Percentiles rank a stretch among this genome's conserved stretches.
These are phyloP conservation scores for Tetragonisca angustula DNA, from an alignment of 2,888 invertebrate species.

Conservation along the genomic window DNA sequence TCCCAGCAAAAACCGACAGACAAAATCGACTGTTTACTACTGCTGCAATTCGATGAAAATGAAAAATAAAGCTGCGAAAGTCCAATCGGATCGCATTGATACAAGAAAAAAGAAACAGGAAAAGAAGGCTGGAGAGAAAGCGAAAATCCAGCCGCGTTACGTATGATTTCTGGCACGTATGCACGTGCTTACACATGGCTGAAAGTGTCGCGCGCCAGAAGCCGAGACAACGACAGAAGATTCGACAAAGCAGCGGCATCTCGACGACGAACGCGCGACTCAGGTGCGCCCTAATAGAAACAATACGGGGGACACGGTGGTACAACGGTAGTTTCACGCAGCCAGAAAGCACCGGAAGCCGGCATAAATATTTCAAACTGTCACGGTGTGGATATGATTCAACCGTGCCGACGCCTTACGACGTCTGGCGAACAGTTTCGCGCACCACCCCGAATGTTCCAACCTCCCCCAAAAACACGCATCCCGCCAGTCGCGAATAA, in stretches of 20 bases:
- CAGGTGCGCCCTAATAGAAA: slow-evolving; percentile 55
- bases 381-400: slow-evolving; percentile 49
- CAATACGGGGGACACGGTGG: slow-evolving; percentile 34
- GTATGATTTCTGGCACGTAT: slow-evolving; percentile 15
- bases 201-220: not conserved
- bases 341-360: slow-evolving; percentile 34
- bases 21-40: too few species aligned
- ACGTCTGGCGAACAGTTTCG: slow-evolving; percentile 26
- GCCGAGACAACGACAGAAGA: slow-evolving; percentile 30
- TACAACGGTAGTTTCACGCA: slow-evolving; percentile 38
- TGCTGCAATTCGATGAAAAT: too few species aligned
- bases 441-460: slow-evolving; percentile 18
- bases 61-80: too few species aligned
- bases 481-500: slow-evolving; percentile 35
- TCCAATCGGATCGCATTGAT: too few species aligned
- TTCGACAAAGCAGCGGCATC: slow-evolving; percentile 54
- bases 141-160: not conserved
- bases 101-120: not conserved
- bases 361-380: slow-evolving; percentile 59
- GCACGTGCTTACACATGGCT: not conserved
- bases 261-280: slow-evolving; percentile 13
- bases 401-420: slow-evolving; percentile 29
- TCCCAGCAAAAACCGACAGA: too few species aligned
- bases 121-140: not conserved
- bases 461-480: slow-evolving; percentile 30